Percentiles rank a stretch among this genome's conserved stretches.
Evolutionary conservation across 2,888 invertebrate genomes (phyloP).

Genomic region (Lepidocyrtoides sp.): DNA sequence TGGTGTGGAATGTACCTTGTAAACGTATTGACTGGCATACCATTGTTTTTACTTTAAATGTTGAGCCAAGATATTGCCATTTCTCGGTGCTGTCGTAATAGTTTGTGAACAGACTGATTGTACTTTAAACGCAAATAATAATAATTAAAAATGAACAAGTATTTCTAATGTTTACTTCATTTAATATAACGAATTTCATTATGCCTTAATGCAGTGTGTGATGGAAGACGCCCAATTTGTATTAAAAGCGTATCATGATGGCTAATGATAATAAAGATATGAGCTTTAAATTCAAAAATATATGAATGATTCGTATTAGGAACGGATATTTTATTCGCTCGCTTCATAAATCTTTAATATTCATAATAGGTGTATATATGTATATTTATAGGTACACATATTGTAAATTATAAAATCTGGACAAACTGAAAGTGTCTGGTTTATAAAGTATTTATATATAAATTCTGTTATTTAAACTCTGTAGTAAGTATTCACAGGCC

Average conservation of each 20-base stretch:
- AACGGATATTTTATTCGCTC: conserved; percentile 19
- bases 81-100: neutral
- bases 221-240: too few species aligned
- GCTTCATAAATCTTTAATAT: conserved; percentile 10
- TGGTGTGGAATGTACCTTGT: too few species aligned
- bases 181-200: too few species aligned
- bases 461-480: conserved; percentile 2
- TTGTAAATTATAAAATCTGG: conserved; percentile 9
- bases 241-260: neutral
- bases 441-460: neutral
- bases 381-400: neutral
- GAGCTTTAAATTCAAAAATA: neutral
- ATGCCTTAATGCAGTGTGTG: too few species aligned
- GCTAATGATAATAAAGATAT: neutral
- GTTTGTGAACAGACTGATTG: neutral
- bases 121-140: neutral
- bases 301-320: neutral
- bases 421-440: neutral
- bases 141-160: too few species aligned
- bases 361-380: neutral
- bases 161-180: too few species aligned
- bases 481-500: neutral
- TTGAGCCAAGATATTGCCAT: too few species aligned
- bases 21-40: too few species aligned
- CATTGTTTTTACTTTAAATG: too few species aligned